Conservation (phyloP, 2,888 invertebrate species). For the Ennomos quercinarius region DNA sequence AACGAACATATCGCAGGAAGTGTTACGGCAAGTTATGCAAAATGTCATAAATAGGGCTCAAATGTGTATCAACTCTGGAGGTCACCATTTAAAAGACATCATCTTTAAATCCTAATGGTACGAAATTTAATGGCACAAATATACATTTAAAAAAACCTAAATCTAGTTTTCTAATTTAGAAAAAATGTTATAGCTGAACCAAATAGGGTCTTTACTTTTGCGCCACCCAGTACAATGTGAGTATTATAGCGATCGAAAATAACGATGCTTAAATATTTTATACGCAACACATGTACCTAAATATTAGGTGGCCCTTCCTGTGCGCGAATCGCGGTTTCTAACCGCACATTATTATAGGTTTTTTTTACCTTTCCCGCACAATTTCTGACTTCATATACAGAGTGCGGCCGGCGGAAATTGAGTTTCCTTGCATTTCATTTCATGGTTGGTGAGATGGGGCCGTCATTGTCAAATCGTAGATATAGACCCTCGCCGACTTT, state of each 20-base stretch:
- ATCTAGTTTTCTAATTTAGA: no score
- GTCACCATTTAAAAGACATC: no score
- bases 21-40: no score
- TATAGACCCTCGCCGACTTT: constrained; percentile 42
- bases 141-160: no score
- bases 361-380: constrained; percentile 57
- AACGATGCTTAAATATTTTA: constrained; percentile 62
- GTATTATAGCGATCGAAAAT: constrained; percentile 35
- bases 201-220: no score
- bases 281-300: constrained; percentile 45
- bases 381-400: constrained; percentile 50
- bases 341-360: constrained; percentile 46
- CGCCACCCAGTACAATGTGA: constrained; percentile 35
- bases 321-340: constrained; percentile 41
- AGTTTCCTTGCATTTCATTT: constrained; percentile 68
- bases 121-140: no score
- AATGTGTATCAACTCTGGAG: no score
- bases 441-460: constrained; percentile 47
- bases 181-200: no score
- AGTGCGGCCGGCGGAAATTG: constrained; percentile 64
- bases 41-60: no score
- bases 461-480: constrained; percentile 51
- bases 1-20: no score
- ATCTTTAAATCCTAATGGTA: no score
- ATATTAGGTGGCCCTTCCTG: constrained; percentile 45